Evolutionary conservation across 2,888 invertebrate genomes (phyloP), one percentile per base, ranked within the genome.

Genomic region (Congeria kusceri): DNA sequence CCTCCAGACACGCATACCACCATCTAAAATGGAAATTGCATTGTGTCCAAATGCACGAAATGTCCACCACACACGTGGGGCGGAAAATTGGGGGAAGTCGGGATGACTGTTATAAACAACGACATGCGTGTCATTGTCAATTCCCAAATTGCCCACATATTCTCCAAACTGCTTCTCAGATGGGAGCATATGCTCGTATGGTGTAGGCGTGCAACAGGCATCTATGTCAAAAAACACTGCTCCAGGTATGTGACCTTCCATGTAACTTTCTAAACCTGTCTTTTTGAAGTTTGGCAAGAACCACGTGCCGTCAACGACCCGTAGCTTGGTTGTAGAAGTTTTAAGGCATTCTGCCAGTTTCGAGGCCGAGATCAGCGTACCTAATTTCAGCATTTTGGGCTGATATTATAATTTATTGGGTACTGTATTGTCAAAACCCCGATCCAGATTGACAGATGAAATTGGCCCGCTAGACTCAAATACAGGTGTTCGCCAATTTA

Each of bases 211-310:
- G 59, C 91, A 90, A 72, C 92, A 93, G 20, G 83, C 90, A 27
- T 90, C 89, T 62, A 92, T 87, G 74, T 92, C 91, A 74, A 93
- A 93, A 77, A 91, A 93, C 49, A 83, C 70, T 1, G 93, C 90
- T 1, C 88, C 90, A 0, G 92, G 90, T 44, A 93, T 92, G 67
- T 92, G 93, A 18, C 85, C 81, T 29, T 87, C 68, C 27, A 66
- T 46, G 73, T 86, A 93, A 69, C 92, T 92, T 23, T 72, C 75
- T 44, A 69, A 62, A 0, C 87, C 87, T 73, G 89, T 86, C 78
- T 88, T 85, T 0, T 88, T 87, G 11, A 86, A 75, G 32, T 66
- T 82, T 32, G 92, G 92, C 39, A 92, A 71, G 66, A 91, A 91
- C 88, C 89, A 92, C 1, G 91, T 88, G 3, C 88, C 88, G 80